Conservation (phyloP, 2,113 vertebrate genomes). For the Arizona elegans region DNA sequence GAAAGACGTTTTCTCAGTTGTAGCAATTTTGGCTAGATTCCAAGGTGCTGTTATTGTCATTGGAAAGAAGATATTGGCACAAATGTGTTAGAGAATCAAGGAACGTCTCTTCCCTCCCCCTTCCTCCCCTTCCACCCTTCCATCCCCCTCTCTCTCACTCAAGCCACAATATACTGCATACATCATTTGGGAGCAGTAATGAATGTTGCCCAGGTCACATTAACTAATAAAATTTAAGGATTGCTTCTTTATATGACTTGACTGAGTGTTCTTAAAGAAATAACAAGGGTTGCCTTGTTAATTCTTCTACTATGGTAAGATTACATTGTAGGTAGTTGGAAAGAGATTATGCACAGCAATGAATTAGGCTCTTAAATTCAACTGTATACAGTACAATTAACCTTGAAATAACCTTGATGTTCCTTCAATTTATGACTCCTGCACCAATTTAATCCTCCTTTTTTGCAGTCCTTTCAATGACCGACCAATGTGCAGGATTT, state of each 20-base stretch:
- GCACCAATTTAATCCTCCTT: slow-evolving; percentile 26
- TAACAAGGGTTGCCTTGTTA: too few relatives aligned
- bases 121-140: not conserved
- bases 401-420: not conserved
- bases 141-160: not conserved
- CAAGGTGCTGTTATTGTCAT: not conserved
- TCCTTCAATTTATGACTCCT: not conserved
- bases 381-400: not conserved
- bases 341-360: not conserved
- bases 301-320: not conserved
- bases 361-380: not conserved
- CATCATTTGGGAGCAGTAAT: not conserved
- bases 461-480: slow-evolving; percentile 74
- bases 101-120: not conserved
- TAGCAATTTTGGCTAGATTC: not conserved
- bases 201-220: not conserved
- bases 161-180: not conserved
- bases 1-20: not conserved
- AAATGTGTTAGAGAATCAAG: not conserved
- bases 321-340: not conserved
- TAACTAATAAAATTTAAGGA: not conserved
- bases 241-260: not conserved
- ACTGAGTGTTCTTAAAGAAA: not conserved
- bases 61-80: not conserved
- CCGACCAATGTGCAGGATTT: slow-evolving; percentile 82